Percentiles rank a stretch among this genome's conserved stretches.
Conservation (phyloP, 1,140 invertebrate genomes). For the Homarus americanus region DNA sequence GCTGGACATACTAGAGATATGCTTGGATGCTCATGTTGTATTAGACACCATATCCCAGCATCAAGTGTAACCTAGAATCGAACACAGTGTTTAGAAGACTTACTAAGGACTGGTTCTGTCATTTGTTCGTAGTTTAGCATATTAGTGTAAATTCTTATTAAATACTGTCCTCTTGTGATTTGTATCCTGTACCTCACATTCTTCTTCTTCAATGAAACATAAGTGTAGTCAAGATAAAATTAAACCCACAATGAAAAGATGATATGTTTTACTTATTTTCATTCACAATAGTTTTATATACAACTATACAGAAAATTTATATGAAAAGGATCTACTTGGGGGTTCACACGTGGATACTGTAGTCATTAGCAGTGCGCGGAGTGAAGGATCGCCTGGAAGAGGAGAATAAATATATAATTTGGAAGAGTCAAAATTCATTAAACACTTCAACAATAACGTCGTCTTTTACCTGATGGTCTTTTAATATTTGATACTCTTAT, state of each 20-base stretch:
- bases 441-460: not conserved
- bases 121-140: not conserved
- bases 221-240: not conserved
- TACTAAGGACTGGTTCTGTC: too few relatives aligned
- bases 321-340: not conserved
- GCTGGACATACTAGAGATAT: too few relatives aligned
- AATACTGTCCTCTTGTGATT: not conserved
- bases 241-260: not conserved
- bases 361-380: constrained; percentile 37
- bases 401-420: not conserved
- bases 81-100: too few relatives aligned
- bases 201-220: not conserved
- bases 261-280: not conserved
- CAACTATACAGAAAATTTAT: not conserved
- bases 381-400: constrained; percentile 26
- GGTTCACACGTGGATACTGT: constrained; percentile 52
- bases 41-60: too few relatives aligned
- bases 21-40: too few relatives aligned
- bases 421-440: not conserved
- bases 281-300: not conserved
- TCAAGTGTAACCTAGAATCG: too few relatives aligned
- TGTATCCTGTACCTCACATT: not conserved
- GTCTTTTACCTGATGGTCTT: not conserved
- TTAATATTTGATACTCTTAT: not conserved
- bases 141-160: not conserved